phyloP scores from a whole-genome alignment of 2,797 vertebrate species.

The Varecia variegata region DNA sequence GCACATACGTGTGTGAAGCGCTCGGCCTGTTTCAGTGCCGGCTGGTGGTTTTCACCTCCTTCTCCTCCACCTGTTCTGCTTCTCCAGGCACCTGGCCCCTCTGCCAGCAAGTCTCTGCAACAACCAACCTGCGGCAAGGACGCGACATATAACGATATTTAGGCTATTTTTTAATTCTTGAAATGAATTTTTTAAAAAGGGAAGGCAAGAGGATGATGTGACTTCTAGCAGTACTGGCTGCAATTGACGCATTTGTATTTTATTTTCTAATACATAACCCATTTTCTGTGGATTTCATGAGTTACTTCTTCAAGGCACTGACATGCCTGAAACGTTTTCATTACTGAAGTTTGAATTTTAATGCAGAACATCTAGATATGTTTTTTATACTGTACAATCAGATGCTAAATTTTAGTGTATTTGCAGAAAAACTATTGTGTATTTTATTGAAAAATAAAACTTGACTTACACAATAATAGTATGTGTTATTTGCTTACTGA shows the following conservation, averaged over 20 bases:
- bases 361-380: neutral
- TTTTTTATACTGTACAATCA: neutral
- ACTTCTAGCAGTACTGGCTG: neutral
- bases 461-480: neutral
- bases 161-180: neutral
- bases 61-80: neutral
- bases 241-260: neutral
- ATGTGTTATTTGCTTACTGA: neutral
- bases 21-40: neutral
- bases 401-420: neutral
- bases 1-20: fast-evolving
- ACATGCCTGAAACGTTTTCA: neutral
- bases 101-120: neutral
- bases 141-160: neutral
- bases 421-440: neutral
- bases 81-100: neutral
- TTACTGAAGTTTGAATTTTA: neutral
- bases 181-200: neutral
- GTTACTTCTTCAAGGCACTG: neutral
- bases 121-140: neutral
- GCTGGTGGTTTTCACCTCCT: neutral
- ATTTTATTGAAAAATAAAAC: neutral
- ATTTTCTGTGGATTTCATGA: neutral
- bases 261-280: neutral
- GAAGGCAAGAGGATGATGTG: neutral